These are phyloP conservation scores for Marasmarcha lunaedactyla DNA, from an alignment of 2,888 invertebrate genomes.

Conservation along the genomic window DNA sequence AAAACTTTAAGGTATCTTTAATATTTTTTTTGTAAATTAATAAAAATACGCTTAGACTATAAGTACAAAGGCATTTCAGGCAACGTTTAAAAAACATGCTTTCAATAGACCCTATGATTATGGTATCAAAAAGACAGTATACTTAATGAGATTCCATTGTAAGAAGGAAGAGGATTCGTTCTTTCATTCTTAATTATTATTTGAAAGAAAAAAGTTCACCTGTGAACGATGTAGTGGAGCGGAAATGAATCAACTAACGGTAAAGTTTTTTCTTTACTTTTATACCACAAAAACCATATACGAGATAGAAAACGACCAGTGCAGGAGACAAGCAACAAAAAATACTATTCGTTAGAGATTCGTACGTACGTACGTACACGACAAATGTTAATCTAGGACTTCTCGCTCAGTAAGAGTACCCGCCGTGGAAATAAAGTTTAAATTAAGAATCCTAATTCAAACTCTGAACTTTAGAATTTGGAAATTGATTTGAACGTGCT, in stretches of 20 bases:
- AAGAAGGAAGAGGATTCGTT: slow-evolving; percentile 26
- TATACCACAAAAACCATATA: slow-evolving; percentile 49
- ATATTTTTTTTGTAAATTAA: too few relatives aligned
- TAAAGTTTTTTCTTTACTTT: slow-evolving; percentile 40
- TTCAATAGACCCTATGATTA: slow-evolving; percentile 31
- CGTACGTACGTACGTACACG: neutral
- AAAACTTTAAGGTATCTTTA: too few relatives aligned
- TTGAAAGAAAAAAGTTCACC: slow-evolving; percentile 53
- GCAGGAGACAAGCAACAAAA: slow-evolving; percentile 42
- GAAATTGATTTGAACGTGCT: slow-evolving; percentile 24
- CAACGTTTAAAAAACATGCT: too few relatives aligned
- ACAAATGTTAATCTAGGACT: slow-evolving; percentile 1
- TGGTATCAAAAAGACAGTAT: slow-evolving; percentile 31
- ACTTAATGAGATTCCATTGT: slow-evolving; percentile 54
- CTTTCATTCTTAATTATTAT: slow-evolving; percentile 58
- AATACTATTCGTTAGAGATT: slow-evolving; percentile 6
- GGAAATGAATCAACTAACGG: slow-evolving; percentile 65
- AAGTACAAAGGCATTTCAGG: too few relatives aligned
- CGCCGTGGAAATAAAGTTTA: neutral
- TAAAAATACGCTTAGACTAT: too few relatives aligned
- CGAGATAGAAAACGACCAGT: slow-evolving; percentile 53
- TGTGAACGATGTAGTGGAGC: slow-evolving; percentile 57
- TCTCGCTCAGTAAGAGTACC: neutral
- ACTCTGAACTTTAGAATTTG: slow-evolving; percentile 51
- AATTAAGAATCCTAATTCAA: slow-evolving; percentile 16